Percentiles rank a stretch among this genome's conserved stretches.
phyloP scores from a whole-genome alignment of 2,113 vertebrate genomes.

The Pelecanus crispus region DNA sequence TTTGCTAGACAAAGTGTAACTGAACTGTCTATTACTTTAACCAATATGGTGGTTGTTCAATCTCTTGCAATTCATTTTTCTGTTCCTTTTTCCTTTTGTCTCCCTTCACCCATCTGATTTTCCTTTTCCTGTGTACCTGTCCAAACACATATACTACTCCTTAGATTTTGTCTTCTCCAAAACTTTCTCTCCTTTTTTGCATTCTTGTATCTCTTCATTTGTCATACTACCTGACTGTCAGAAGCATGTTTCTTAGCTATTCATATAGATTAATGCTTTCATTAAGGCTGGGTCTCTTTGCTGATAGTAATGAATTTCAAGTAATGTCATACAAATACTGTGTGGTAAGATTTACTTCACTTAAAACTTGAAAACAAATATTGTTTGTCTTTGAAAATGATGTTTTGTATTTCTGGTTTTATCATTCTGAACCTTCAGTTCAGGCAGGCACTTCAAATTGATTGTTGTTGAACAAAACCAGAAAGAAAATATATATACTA shows the following conservation, averaged over 20 bases:
- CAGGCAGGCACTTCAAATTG: neutral
- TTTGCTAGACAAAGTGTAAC: neutral
- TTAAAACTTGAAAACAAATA: neutral
- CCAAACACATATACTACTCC: neutral
- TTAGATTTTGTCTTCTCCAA: neutral
- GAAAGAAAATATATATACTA: neutral
- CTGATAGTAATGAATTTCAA: neutral
- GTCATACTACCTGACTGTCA: neutral
- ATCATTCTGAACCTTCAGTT: neutral
- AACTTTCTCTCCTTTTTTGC: neutral
- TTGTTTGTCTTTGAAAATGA: neutral
- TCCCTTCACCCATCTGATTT: neutral
- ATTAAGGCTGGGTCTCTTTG: neutral
- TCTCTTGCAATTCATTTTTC: neutral
- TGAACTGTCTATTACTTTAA: neutral
- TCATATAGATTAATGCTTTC: neutral
- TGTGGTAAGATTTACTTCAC: neutral
- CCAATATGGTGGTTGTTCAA: neutral
- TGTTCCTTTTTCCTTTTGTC: neutral
- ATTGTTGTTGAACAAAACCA: neutral
- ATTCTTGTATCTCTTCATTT: neutral
- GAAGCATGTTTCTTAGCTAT: neutral
- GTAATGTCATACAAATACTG: neutral
- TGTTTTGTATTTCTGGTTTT: conserved; percentile 15
- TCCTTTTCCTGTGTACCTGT: neutral